These are phyloP conservation scores for Sabatieria punctata DNA, from an alignment of 2,888 invertebrate genomes.

Conservation along the genomic window DNA sequence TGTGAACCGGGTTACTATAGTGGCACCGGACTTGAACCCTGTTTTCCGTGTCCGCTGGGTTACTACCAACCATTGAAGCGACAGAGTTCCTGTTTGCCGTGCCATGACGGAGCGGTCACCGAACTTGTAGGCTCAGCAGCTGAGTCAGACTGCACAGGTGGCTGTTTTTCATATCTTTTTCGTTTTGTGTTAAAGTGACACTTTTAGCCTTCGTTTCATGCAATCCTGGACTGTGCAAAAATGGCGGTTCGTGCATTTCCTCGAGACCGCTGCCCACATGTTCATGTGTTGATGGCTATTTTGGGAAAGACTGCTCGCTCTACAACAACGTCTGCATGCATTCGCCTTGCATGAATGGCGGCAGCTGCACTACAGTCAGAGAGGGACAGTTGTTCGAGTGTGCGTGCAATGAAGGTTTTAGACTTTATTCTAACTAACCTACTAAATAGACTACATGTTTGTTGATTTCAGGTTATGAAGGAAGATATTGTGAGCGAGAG, in stretches of 20 bases:
- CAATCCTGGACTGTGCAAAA: neutral
- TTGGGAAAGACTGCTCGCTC: neutral
- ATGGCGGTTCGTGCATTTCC: neutral
- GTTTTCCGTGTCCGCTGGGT: neutral
- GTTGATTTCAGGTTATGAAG: too few relatives aligned
- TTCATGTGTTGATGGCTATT: neutral
- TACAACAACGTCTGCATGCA: neutral
- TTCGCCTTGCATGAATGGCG: constrained; percentile 2
- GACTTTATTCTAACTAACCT: too few relatives aligned
- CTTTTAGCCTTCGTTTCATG: too few relatives aligned
- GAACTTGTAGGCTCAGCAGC: neutral
- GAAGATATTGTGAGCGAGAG: too few relatives aligned
- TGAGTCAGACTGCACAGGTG: neutral
- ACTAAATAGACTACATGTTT: too few relatives aligned
- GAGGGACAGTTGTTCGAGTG: too few relatives aligned
- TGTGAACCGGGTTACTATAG: neutral
- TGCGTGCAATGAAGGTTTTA: too few relatives aligned
- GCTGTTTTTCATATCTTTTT: neutral
- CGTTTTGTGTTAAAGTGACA: neutral
- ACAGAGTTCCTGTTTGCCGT: neutral
- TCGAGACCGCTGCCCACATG: neutral
- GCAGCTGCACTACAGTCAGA: too few relatives aligned
- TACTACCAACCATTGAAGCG: neutral
- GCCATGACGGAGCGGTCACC: neutral
- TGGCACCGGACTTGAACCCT: neutral